phyloP scores from a whole-genome alignment of 2,888 invertebrate genomes.

The Cataglyphis rosenhaueri region DNA sequence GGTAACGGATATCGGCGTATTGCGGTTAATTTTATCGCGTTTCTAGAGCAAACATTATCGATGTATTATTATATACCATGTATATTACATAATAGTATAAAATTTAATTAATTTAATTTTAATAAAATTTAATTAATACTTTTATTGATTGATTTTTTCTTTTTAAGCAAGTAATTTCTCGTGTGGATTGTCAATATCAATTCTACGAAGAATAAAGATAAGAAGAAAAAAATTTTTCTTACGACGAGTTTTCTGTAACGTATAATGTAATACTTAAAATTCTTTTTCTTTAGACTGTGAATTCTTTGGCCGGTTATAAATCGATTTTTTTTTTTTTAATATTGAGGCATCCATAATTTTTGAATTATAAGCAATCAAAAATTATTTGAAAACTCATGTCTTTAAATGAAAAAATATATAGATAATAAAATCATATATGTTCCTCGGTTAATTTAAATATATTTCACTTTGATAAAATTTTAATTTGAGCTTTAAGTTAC shows the following conservation, averaged over 20 bases:
- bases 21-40: conserved; percentile 13
- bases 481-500: neutral
- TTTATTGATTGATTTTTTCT: neutral
- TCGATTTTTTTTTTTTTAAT: too few species aligned
- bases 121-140: neutral
- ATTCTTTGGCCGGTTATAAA: too few species aligned
- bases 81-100: neutral
- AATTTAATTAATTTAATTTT: neutral
- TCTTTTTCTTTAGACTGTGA: too few species aligned
- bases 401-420: neutral
- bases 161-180: neutral
- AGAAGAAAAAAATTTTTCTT: neutral
- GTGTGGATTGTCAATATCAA: neutral
- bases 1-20: conserved; percentile 55
- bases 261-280: neutral
- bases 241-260: neutral
- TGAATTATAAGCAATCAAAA: neutral
- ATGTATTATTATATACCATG: neutral
- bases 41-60: neutral
- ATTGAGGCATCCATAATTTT: too few species aligned
- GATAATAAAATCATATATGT: neutral
- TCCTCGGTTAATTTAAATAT: neutral
- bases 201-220: neutral
- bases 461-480: neutral
- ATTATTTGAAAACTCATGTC: neutral